Conservation (phyloP, 2,888 invertebrate genomes). For the Drosophila eohydei region DNA sequence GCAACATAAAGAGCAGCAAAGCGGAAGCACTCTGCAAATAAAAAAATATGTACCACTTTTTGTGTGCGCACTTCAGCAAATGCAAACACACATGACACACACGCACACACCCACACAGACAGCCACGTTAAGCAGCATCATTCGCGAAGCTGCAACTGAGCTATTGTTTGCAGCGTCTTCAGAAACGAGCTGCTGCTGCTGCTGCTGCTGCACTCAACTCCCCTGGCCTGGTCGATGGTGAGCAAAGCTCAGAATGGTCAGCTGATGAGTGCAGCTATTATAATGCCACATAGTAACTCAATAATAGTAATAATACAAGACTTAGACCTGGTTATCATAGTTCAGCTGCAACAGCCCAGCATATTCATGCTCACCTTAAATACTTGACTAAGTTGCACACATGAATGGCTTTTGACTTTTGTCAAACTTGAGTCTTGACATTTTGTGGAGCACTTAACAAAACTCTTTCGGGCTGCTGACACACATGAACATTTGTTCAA, state of each 20-base stretch:
- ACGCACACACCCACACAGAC: background rate
- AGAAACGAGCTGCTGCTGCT: background rate
- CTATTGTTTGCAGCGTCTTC: constrained; percentile 16
- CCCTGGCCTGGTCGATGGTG: background rate
- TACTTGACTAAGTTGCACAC: background rate
- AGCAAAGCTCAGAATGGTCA: background rate
- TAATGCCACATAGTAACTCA: background rate
- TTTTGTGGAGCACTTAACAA: background rate
- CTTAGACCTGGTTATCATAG: background rate
- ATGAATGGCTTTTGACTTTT: background rate
- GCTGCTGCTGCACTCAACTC: background rate
- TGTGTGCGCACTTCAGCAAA: constrained; percentile 22
- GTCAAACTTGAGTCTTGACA: background rate
- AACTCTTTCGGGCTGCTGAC: background rate
- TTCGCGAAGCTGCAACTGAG: constrained; percentile 18
- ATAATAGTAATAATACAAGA: background rate
- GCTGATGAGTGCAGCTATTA: background rate
- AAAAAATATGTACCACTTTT: constrained; percentile 7
- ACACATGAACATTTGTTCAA: background rate
- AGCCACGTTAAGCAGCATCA: background rate
- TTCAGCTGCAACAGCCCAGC: background rate
- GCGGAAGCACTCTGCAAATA: constrained; percentile 59
- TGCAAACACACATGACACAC: constrained; percentile 13
- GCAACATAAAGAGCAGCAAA: constrained; percentile 50
- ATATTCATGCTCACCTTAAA: background rate